phyloP scores from a whole-genome alignment of 2,888 invertebrate species.

The Cephus runcator region DNA sequence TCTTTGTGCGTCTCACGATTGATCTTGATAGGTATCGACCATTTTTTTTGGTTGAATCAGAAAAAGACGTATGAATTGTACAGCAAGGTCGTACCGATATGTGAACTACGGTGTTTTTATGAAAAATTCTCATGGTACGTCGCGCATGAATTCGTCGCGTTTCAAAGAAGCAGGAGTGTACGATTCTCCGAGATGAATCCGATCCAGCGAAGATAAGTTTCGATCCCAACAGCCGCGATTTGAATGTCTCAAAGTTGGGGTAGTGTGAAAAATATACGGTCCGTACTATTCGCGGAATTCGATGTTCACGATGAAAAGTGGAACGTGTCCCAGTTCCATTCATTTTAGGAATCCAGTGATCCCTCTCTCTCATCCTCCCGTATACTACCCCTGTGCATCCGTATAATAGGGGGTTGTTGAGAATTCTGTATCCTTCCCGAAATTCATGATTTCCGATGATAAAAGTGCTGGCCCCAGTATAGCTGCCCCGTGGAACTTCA shows the following conservation, averaged over 20 bases:
- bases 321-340: not conserved
- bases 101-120: not conserved
- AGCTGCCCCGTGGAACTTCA: not conserved
- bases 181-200: slow-evolving; percentile 3
- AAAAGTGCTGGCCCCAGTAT: not conserved
- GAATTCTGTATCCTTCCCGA: not conserved
- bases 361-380: not conserved
- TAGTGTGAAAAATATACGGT: slow-evolving; percentile 17
- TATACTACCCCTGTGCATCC: not conserved
- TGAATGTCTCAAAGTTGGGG: slow-evolving; percentile 16
- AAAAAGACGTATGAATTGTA: not conserved
- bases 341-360: not conserved
- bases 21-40: not conserved
- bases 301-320: not conserved
- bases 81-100: not conserved
- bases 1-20: not conserved
- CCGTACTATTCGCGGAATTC: not conserved
- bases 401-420: not conserved
- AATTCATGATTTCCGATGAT: slow-evolving; percentile 10
- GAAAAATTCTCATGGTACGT: slow-evolving; percentile 13
- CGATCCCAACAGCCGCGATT: slow-evolving; percentile 4
- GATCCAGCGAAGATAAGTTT: slow-evolving; percentile 14
- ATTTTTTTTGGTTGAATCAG: not conserved
- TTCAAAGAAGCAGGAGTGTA: not conserved
- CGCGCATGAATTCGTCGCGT: slow-evolving; percentile 2